Evolutionary conservation across 2,888 invertebrate genomes (phyloP).

Genomic region (Chloroclysta siterata): DNA sequence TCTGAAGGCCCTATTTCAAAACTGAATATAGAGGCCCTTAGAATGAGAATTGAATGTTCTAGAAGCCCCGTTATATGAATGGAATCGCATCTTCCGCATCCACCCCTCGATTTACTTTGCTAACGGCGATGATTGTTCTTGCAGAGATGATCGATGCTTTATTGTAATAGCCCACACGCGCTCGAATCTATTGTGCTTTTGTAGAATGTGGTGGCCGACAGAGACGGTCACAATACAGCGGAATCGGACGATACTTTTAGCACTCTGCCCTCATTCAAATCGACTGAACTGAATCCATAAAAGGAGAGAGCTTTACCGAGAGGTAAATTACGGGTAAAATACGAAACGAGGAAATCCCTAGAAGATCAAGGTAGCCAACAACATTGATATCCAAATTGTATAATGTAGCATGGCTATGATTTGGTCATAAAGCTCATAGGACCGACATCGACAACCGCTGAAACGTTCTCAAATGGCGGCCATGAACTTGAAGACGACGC

Average conservation of each 20-base stretch:
- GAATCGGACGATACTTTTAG: no score
- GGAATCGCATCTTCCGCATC: conserved; percentile 64
- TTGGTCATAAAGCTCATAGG: neutral
- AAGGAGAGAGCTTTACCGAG: no score
- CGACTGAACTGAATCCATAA: no score
- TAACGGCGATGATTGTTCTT: conserved; percentile 68
- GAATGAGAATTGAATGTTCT: conserved; percentile 24
- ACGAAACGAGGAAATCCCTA: no score
- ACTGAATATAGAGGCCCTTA: conserved; percentile 1
- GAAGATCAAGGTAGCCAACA: no score
- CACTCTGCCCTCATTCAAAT: no score
- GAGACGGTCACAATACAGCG: neutral
- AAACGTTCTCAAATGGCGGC: neutral
- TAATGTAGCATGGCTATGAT: neutral
- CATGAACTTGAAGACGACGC: neutral
- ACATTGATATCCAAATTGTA: no score
- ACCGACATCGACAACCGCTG: neutral
- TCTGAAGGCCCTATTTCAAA: conserved; percentile 6
- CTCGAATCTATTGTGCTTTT: conserved; percentile 54
- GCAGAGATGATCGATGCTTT: conserved; percentile 65
- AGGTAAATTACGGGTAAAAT: no score
- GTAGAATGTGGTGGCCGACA: neutral
- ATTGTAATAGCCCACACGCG: conserved; percentile 73
- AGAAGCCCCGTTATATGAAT: conserved; percentile 45
- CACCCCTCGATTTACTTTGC: conserved; percentile 74